These are phyloP conservation scores for Hoplodrina blanda DNA, from an alignment of 2,888 invertebrate genomes.

Conservation along the genomic window DNA sequence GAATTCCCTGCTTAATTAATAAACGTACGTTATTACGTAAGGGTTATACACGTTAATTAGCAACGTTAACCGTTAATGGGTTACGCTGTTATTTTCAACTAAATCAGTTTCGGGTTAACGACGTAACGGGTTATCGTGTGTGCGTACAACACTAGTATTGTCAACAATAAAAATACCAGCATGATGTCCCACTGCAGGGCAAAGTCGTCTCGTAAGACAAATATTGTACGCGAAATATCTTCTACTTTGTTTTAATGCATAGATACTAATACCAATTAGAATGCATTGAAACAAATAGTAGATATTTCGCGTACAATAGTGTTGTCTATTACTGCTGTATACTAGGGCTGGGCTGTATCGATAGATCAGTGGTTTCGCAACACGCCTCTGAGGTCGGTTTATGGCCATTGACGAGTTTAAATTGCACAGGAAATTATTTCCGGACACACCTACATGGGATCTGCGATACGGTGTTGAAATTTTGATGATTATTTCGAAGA, in stretches of 20 bases:
- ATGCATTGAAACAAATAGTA: background rate
- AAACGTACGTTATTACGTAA: constrained; percentile 45
- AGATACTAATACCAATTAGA: no score
- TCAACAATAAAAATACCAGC: background rate
- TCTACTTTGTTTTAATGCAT: no score
- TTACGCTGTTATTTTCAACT: constrained; percentile 45
- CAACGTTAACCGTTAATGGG: constrained; percentile 45
- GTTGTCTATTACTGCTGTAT: background rate
- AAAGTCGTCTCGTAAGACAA: no score
- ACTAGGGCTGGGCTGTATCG: constrained; percentile 20
- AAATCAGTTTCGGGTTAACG: constrained; percentile 45
- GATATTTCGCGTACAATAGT: background rate
- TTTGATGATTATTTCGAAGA: background rate
- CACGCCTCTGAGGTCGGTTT: constrained; percentile 52
- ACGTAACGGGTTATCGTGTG: constrained; percentile 15
- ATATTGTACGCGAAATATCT: no score
- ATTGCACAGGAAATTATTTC: constrained; percentile 37
- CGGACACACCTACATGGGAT: background rate
- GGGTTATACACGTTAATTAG: constrained; percentile 54
- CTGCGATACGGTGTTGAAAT: constrained; percentile 6
- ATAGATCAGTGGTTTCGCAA: constrained; percentile 50
- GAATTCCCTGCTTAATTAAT: constrained; percentile 60
- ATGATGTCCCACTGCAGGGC: no score
- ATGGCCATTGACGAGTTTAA: constrained; percentile 45
- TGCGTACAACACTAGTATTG: constrained; percentile 25